A percentile compares a stretch with the other conserved stretches of the same genome.
phyloP scores from a whole-genome alignment of 2,888 invertebrate genomes.

The Aromia moschata region DNA sequence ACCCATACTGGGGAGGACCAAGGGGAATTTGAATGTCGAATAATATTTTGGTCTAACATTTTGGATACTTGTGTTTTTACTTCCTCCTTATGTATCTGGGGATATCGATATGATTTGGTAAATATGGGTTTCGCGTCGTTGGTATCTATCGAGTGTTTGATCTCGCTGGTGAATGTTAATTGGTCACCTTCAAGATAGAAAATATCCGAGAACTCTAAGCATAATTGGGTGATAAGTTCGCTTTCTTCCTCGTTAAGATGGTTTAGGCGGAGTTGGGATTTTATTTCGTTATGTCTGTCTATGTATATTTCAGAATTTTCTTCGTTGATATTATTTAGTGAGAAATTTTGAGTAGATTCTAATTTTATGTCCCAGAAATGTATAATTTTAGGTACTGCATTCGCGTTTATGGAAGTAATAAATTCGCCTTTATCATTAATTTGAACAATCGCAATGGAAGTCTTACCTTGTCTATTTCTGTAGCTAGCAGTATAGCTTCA shows the following conservation, averaged over 20 bases:
- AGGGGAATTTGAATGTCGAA: too few species aligned
- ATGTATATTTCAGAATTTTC: neutral
- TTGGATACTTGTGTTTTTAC: too few species aligned
- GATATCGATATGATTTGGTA: too few species aligned
- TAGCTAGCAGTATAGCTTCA: neutral
- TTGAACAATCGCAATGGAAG: neutral
- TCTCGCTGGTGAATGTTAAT: slow-evolving; percentile 25
- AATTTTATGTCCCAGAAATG: neutral
- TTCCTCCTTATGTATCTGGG: too few species aligned
- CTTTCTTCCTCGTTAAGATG: slow-evolving; percentile 23
- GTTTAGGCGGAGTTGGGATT: slow-evolving; percentile 4
- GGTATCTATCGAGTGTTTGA: slow-evolving; percentile 22
- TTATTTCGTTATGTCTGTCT: neutral
- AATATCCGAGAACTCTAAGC: slow-evolving; percentile 20
- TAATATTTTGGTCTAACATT: too few species aligned
- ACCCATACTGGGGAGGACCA: too few species aligned
- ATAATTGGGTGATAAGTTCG: slow-evolving; percentile 17
- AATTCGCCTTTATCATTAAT: slow-evolving; percentile 2
- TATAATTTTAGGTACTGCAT: neutral
- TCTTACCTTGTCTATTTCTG: neutral
- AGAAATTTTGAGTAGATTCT: neutral
- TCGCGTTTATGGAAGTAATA: neutral
- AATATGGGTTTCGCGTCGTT: too few species aligned
- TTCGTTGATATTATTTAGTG: neutral
- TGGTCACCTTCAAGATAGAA: slow-evolving; percentile 26